Evolutionary conservation across 2,888 invertebrate genomes (phyloP), one percentile per base, ranked within the genome.

Genomic region (Epirrhoe alternata): DNA sequence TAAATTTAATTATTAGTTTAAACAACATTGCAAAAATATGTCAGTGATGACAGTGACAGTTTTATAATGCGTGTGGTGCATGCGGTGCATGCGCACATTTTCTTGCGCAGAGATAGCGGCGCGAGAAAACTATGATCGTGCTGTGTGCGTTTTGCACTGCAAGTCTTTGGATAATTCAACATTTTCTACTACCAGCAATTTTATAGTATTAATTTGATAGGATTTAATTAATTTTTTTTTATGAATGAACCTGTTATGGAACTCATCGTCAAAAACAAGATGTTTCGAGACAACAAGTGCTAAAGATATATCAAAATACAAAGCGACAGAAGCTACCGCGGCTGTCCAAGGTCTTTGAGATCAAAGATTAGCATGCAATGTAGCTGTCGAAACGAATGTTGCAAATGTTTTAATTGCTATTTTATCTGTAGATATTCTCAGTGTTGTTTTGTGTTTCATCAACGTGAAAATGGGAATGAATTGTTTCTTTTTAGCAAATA

Each of bases 351-450:
- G 67, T 56, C 56, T 60, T 52, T 14, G 54, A 72, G 69, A 75
- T 78, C 70, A 70, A 71, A 77, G 72, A 77, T 75, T 69, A 68
- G 35, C 68, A 66, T 66, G 67, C 64, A 61, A 65, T 64, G 65
- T 24, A 24, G 61, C 54, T 71, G 71, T 63, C 68, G 64, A 66
- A 70, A 72, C 56, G 54, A 53, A 61, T 72, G 69, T 70, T 65
- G 74, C 68, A 69, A 74, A 60, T 17, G 49, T 61, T 64, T 52
- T 64, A 68, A 68, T 69, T 66, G 53, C 51, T 35, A 51, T 62
- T 53, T 62, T 24, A 61, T 49, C 61, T 55, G 42, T 24, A 38
- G 49, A 58, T 62, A 56, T 51, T 59, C 71, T 59, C 68, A 71
- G 64, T 38, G 69, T 61, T 57, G 58, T 50, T 51, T 7, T 31